Conservation (phyloP, 2,113 vertebrate genomes). For the Saguinus midas region DNA sequence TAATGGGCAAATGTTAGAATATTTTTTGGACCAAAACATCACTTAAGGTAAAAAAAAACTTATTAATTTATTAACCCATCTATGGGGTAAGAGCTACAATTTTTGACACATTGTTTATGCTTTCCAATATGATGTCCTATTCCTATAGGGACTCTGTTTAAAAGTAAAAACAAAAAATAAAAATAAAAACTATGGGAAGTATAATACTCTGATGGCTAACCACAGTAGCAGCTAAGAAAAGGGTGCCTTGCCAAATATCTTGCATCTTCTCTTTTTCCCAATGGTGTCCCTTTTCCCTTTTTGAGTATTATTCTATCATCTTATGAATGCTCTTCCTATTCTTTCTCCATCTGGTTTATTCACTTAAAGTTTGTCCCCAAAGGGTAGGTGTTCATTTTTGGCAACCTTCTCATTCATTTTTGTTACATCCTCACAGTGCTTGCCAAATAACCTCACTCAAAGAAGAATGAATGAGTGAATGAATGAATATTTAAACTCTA, state of each 20-base stretch:
- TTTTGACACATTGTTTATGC: neutral
- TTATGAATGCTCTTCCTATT: neutral
- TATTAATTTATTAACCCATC: neutral
- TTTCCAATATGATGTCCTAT: neutral
- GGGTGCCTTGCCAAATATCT: neutral
- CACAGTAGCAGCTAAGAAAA: neutral
- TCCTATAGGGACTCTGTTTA: neutral
- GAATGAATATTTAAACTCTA: neutral
- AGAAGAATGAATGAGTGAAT: neutral
- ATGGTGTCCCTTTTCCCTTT: neutral
- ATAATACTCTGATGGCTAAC: neutral
- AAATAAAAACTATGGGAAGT: neutral
- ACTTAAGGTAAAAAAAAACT: neutral
- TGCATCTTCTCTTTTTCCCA: neutral
- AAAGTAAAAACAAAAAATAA: neutral
- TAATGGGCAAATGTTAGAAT: neutral
- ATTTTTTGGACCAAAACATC: neutral
- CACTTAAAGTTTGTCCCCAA: neutral
- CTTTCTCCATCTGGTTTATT: neutral
- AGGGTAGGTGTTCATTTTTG: neutral
- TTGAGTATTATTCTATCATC: neutral
- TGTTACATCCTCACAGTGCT: neutral
- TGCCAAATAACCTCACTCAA: neutral
- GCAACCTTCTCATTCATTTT: neutral
- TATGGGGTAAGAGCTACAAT: neutral